Conservation (phyloP, 2,797 vertebrate genomes). For the Myotis myotis region DNA sequence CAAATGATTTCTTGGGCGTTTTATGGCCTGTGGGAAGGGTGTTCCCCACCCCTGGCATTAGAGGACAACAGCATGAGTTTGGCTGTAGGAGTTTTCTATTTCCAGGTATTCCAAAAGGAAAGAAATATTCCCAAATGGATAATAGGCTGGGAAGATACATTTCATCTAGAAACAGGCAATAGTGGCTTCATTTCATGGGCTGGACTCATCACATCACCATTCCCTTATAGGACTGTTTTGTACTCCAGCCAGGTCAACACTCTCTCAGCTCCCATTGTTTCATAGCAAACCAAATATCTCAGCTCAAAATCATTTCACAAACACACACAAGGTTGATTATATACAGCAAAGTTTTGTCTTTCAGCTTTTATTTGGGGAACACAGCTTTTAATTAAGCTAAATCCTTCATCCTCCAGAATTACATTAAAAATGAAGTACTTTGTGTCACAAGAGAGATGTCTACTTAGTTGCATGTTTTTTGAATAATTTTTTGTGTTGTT, state of each 20-base stretch:
- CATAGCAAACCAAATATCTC: not conserved
- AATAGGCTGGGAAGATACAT: constrained; percentile 6
- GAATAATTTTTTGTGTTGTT: constrained; percentile 47
- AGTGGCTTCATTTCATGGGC: constrained; percentile 4
- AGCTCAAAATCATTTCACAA: constrained; percentile 40
- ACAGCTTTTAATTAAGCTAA: constrained; percentile 74
- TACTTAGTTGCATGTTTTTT: constrained; percentile 61
- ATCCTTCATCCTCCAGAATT: constrained; percentile 72
- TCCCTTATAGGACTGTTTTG: not conserved
- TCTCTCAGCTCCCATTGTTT: not conserved
- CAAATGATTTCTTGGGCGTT: too few species aligned
- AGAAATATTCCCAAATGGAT: not conserved
- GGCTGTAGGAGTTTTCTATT: not conserved
- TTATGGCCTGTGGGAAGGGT: too few species aligned
- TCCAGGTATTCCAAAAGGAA: constrained; percentile 39
- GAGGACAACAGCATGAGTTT: not conserved
- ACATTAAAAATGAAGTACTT: constrained; percentile 62
- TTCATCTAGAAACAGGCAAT: constrained; percentile 24
- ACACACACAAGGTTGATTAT: not conserved
- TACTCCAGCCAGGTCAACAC: not conserved
- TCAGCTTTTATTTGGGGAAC: constrained; percentile 36
- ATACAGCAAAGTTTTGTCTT: constrained; percentile 44
- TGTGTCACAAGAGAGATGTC: constrained; percentile 52
- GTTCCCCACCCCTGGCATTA: too few species aligned
- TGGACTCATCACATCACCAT: not conserved